A percentile compares a stretch with the other conserved stretches of the same genome.
These are phyloP conservation scores for Dichetophora obliterata DNA, from an alignment of 2,888 invertebrate genomes.

Conservation along the genomic window DNA sequence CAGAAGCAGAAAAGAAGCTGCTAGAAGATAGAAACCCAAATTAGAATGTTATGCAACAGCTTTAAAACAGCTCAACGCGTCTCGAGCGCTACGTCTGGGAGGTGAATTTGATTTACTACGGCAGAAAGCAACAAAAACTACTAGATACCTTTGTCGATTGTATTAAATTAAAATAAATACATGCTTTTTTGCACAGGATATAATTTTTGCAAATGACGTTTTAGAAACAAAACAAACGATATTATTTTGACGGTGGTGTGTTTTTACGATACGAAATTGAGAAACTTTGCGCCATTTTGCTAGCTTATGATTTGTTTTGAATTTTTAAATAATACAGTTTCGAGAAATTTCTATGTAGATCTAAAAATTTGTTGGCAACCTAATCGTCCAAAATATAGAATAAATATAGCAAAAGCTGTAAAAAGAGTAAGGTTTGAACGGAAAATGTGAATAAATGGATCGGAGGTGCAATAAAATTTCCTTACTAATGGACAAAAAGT, in stretches of 20 bases:
- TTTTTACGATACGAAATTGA: too few relatives aligned
- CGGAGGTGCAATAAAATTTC: constrained; percentile 65
- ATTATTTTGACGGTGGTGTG: neutral
- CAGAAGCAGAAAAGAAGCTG: neutral
- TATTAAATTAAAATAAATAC: neutral
- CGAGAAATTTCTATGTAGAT: too few relatives aligned
- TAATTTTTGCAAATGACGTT: too few relatives aligned
- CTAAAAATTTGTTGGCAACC: too few relatives aligned
- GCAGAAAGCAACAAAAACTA: neutral
- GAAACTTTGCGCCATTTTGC: too few relatives aligned
- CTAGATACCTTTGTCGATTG: neutral
- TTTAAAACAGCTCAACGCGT: constrained; percentile 25
- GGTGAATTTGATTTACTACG: neutral
- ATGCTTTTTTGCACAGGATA: too few relatives aligned
- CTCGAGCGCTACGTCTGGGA: constrained; percentile 1
- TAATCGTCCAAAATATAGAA: too few relatives aligned
- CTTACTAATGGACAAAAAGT: constrained; percentile 55
- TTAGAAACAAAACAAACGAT: too few relatives aligned
- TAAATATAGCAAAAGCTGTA: too few relatives aligned
- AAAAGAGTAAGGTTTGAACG: too few relatives aligned
- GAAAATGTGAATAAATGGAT: constrained; percentile 48
- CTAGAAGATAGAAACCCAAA: neutral
- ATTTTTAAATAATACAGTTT: neutral
- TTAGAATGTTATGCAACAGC: constrained; percentile 10
- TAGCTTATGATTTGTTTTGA: neutral